These are phyloP conservation scores for Gobio occitaniae DNA, from an alignment of 2,797 vertebrate species.

Conservation along the genomic window DNA sequence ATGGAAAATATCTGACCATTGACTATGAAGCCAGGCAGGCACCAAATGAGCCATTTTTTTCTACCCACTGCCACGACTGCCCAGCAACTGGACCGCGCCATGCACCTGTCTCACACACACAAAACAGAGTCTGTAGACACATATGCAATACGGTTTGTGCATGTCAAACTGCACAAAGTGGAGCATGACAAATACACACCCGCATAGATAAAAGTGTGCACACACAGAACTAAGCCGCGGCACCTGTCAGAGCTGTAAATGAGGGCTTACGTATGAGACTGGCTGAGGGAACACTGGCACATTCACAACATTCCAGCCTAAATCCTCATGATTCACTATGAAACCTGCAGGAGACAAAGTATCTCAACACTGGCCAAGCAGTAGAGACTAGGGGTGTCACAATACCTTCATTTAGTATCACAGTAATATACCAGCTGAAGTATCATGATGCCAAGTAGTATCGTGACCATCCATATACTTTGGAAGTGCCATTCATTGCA, in stretches of 20 bases:
- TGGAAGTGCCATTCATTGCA: background rate
- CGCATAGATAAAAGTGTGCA: conserved; percentile 57
- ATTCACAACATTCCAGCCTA: conserved; percentile 57
- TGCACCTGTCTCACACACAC: conserved; percentile 74
- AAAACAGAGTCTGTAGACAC: background rate
- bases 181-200: conserved; percentile 52
- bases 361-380: background rate
- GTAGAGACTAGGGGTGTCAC: conserved; percentile 1
- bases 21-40: conserved; percentile 64
- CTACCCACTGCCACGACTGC: conserved; percentile 67
- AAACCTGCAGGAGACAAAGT: conserved; percentile 31
- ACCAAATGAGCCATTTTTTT: conserved; percentile 77
- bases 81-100: conserved; percentile 70
- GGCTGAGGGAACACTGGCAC: conserved; percentile 30
- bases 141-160: conserved; percentile 26
- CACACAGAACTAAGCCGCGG: conserved; percentile 52
- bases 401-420: conserved; percentile 1
- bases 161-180: conserved; percentile 13
- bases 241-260: conserved; percentile 71
- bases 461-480: background rate
- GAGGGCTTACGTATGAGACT: conserved; percentile 4
- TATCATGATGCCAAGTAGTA: background rate
- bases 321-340: conserved; percentile 49
- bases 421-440: conserved; percentile 12
- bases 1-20: conserved; percentile 74